Evolutionary conservation across 2,113 vertebrate species (phyloP), one percentile per base, ranked within the genome.

Genomic region (Suricata suricatta): DNA sequence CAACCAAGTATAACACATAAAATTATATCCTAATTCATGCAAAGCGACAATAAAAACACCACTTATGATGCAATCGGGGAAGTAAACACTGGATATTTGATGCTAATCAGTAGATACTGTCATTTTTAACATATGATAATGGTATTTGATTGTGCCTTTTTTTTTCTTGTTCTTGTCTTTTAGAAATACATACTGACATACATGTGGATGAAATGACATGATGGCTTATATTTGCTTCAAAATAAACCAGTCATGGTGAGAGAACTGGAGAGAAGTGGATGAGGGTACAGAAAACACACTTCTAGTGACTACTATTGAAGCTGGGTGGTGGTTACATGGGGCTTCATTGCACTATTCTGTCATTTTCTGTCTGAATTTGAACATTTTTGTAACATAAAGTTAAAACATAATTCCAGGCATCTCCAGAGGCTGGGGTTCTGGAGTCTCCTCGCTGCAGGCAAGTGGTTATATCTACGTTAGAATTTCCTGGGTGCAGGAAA

Each of bases 331-430:
- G 2, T 86, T 92, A 81, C 41, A n/a, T 11, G 25, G 29, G 10
- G 11, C 23, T 91, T 57, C 16, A 27, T 19, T 23, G 54, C 50
- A 91, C 15, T 82, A 6, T 54, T 76, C 35, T 83, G 90, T 69
- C 41, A 79, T 29, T 33, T 85, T 71, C 66, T 93, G 2, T 35
- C 54, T 71, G 83, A 33, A 77, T 23, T 83, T 89, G 21, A 83
- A 80, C 21, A 77, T 52, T 81, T 95, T 95, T 41, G 52, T 63
- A 47, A 90, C 12, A 82, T 82, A 90, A 90, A 57, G 44, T 88
- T 93, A 63, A 69, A 88, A 90, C 81, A 47, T 71, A 95, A 93
- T 85, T 85, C 69, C 64, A 88, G 72, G 35, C 21, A 17, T 90
- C 66, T 93, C 52, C 23, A 2, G 57, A 87, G 57, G 69, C 87